These are phyloP conservation scores for Pipistrellus kuhlii DNA, from an alignment of 2,797 vertebrate species.

Conservation along the genomic window DNA sequence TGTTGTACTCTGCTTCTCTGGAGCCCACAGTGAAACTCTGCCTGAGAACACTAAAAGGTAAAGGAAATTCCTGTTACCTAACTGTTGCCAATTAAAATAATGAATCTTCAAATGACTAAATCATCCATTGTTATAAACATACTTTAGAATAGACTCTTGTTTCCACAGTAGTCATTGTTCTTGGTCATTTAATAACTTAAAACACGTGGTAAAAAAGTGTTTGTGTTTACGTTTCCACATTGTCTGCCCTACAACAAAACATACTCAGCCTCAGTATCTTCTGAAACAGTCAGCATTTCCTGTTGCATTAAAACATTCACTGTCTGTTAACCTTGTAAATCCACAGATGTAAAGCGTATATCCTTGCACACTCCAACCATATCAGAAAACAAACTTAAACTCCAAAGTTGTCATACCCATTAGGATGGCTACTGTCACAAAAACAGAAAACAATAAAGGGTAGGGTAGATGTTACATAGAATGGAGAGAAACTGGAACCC, in stretches of 20 bases:
- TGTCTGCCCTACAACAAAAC: background rate
- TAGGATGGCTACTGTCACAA: background rate
- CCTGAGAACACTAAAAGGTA: slow-evolving; percentile 73
- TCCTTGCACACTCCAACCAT: background rate
- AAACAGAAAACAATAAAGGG: background rate
- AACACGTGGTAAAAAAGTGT: background rate
- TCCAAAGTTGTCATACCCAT: background rate
- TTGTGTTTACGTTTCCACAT: background rate
- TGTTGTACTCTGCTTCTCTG: slow-evolving; percentile 53
- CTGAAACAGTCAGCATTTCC: background rate
- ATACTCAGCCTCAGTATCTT: background rate
- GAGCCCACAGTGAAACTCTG: slow-evolving; percentile 26
- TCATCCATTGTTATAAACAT: slow-evolving; percentile 53
- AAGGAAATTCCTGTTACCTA: slow-evolving; percentile 77
- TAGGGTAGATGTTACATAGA: background rate
- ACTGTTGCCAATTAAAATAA: slow-evolving; percentile 74
- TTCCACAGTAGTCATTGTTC: background rate
- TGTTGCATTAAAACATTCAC: background rate
- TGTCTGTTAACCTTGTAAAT: background rate
- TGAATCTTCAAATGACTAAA: slow-evolving; percentile 68
- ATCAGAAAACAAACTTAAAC: slow-evolving; percentile 33
- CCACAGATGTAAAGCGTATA: background rate
- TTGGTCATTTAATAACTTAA: background rate
- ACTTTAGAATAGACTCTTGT: background rate
- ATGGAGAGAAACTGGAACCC: background rate